phyloP scores from a whole-genome alignment of 2,113 vertebrate genomes.

The Pachyramphus minor region DNA sequence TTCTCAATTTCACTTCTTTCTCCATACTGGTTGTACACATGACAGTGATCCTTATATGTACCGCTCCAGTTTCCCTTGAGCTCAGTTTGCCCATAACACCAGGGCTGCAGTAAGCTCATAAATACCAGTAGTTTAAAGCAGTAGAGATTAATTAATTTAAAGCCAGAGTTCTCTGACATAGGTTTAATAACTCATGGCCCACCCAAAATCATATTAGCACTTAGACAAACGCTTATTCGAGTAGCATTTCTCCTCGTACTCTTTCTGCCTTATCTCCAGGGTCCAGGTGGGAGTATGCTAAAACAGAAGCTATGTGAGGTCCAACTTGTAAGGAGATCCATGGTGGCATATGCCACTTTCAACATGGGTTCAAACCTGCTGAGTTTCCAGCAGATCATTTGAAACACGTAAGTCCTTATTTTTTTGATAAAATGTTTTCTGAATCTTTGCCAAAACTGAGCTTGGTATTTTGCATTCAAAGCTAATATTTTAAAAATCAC shows the following conservation, averaged over 20 bases:
- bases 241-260: not conserved
- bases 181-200: not conserved
- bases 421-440: constrained; percentile 34
- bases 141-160: not conserved
- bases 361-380: not conserved
- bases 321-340: not conserved
- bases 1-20: not conserved
- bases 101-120: not conserved
- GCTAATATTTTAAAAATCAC: constrained; percentile 34
- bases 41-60: not conserved
- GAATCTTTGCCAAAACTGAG: not conserved
- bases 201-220: not conserved
- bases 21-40: not conserved
- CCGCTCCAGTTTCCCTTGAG: not conserved
- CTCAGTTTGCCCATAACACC: not conserved
- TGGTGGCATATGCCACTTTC: rapidly evolving
- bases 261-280: not conserved
- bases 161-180: not conserved
- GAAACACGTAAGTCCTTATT: not conserved
- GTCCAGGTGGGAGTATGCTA: rapidly evolving
- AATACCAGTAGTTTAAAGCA: not conserved
- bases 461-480: constrained; percentile 7
- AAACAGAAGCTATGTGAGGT: not conserved
- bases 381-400: not conserved
- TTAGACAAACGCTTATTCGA: not conserved